These are phyloP conservation scores for Psittacula cyanocephala DNA, from an alignment of 2,113 vertebrate species.

Conservation along the genomic window DNA sequence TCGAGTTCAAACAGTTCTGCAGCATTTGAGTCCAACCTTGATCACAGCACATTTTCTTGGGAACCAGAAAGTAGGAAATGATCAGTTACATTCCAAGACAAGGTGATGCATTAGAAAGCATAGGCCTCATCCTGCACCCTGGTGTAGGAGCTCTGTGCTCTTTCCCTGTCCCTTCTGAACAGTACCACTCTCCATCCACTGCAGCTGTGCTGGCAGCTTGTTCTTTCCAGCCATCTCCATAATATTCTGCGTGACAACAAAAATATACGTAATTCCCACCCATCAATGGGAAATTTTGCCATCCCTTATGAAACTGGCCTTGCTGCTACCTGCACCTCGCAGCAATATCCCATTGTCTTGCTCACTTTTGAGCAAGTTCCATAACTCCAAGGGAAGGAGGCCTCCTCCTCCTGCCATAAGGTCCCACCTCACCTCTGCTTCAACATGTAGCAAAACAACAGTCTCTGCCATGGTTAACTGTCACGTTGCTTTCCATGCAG, in stretches of 20 bases:
- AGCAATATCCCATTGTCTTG: not conserved
- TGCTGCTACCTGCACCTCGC: not conserved
- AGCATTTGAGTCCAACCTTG: not conserved
- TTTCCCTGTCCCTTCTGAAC: too few relatives aligned
- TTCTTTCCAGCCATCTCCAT: not conserved
- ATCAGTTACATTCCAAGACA: not conserved
- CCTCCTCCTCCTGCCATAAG: not conserved
- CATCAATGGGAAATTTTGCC: not conserved
- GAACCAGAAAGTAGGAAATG: not conserved
- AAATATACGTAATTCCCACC: rapidly evolving
- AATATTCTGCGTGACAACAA: not conserved
- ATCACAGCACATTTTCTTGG: not conserved
- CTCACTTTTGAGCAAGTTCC: not conserved
- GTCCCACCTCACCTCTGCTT: not conserved
- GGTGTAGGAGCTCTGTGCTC: not conserved
- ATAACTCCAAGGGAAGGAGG: not conserved
- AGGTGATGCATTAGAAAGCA: not conserved
- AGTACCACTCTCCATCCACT: rapidly evolving
- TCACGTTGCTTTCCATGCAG: not conserved
- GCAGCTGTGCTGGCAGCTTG: not conserved
- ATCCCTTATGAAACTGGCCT: not conserved
- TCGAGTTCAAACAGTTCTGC: not conserved
- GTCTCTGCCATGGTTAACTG: not conserved
- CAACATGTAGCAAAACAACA: rapidly evolving
- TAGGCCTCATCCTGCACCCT: not conserved